Evolutionary conservation across 2,797 vertebrate genomes (phyloP).

Genomic region (Semaprochilodus insignis): DNA sequence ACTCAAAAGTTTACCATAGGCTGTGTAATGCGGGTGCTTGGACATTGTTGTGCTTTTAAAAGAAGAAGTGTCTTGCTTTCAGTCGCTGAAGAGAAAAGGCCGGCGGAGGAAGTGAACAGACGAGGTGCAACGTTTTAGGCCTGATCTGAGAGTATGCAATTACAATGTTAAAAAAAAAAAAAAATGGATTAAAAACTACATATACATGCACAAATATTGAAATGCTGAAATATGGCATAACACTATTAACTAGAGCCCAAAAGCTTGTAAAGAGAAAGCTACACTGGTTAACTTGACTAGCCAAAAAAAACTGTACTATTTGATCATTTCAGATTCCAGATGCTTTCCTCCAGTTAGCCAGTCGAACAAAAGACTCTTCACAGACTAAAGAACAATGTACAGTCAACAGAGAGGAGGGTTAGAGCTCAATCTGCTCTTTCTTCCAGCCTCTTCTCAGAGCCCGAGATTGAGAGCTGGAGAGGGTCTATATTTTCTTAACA

Average conservation of each 20-base stretch:
- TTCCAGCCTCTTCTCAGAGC: constrained; percentile 37
- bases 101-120: constrained; percentile 46
- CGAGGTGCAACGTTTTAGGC: constrained; percentile 27
- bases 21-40: constrained; percentile 59
- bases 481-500: constrained; percentile 65
- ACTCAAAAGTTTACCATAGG: constrained; percentile 53
- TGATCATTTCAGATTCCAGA: constrained; percentile 25
- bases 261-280: neutral
- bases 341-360: constrained; percentile 17
- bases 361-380: constrained; percentile 34
- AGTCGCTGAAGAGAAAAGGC: constrained; percentile 23
- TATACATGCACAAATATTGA: neutral
- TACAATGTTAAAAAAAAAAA: neutral
- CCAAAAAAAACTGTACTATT: constrained; percentile 2
- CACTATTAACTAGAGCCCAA: neutral
- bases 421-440: constrained; percentile 40
- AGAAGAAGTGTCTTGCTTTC: constrained; percentile 51
- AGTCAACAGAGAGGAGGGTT: constrained; percentile 47
- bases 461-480: constrained; percentile 54
- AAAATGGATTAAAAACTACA: neutral
- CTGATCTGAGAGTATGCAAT: constrained; percentile 12
- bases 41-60: constrained; percentile 56
- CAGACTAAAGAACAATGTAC: constrained; percentile 45
- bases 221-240: neutral
- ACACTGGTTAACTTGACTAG: neutral